Evolutionary conservation across 2,797 vertebrate genomes (phyloP).

Genomic region (Acrossocheilus fasciatus): DNA sequence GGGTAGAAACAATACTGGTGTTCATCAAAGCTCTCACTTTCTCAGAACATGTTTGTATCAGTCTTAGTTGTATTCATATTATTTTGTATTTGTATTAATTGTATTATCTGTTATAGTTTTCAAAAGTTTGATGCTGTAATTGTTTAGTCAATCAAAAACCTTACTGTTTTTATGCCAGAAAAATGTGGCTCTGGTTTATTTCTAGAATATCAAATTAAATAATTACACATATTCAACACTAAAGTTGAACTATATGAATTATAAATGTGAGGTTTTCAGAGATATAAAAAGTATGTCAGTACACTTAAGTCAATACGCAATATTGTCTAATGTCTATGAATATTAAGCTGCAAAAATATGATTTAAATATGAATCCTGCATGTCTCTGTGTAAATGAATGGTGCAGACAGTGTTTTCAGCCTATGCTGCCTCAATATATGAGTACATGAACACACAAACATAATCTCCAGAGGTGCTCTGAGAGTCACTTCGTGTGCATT

Average conservation of each 20-base stretch:
- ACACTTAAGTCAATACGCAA: neutral
- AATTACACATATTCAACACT: too few species aligned
- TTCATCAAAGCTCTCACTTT: neutral
- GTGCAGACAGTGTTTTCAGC: neutral
- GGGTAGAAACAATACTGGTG: conserved; percentile 22
- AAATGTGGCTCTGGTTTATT: too few species aligned
- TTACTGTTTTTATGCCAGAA: neutral
- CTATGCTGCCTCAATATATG: too few species aligned
- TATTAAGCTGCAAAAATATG: neutral
- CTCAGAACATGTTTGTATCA: neutral
- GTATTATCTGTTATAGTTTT: too few species aligned
- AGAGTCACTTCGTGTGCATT: too few species aligned
- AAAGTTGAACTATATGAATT: too few species aligned
- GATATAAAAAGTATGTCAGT: neutral
- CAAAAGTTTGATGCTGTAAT: too few species aligned
- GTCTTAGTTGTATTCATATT: neutral
- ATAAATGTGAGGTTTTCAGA: too few species aligned
- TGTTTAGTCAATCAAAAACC: too few species aligned
- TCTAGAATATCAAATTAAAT: too few species aligned
- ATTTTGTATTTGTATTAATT: too few species aligned
- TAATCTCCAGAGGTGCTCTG: neutral
- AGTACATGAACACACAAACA: neutral
- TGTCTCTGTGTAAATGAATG: neutral
- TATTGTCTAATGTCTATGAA: neutral
- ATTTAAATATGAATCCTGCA: neutral